Base-by-base conservation (phyloP, 64 coral and sea anemone species). In the Montipora capricornis region DNA sequence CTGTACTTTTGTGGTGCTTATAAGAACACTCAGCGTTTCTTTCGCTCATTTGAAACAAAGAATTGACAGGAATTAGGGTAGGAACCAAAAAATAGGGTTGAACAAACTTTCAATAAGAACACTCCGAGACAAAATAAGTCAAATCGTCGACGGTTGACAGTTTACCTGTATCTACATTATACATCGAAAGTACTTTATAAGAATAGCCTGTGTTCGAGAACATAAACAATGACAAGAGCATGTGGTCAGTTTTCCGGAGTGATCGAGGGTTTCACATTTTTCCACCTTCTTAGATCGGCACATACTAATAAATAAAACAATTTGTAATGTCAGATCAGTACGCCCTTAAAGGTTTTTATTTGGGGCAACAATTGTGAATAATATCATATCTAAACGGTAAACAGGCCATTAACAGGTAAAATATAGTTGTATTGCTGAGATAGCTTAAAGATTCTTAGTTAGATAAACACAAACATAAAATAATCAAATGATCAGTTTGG, bases 191-290 rank as follows among this genome's bases (percentile, higher is more conserved):
- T 86, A 73, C 82, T 24, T 71, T 78, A n/a, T 15, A 67, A 48
- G 82, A 73, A 86, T 16, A 70, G 64, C 20, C 82, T 37, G 45
- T 1, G 17, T 50, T 9, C 19, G 50, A 50, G 71, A 86, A 71
- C 82, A 49, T 50, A 20, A 86, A 73, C 82, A 86, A 86, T 86
- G 71, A 86, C 82, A 86, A 86, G 48, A 7, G 17, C 66, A 22
- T 73, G 66, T 24, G 10, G 64, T 64, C 66, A 22, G 16, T 86
- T 86, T 26, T 45, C 66, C 45, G 70, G 66, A 47, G 53, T 57
- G 6, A 50, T 15, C 66, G 44, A 71, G 46, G 66, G 64, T 60
- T 47, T 66, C 46, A 73, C 47, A 86, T 69, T 51, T 84, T 84
- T 50, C 20, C 58, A 16, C 37, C 5, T 73, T 24, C 46, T 20